phyloP scores from a whole-genome alignment of 2,888 invertebrate genomes.

The Stomorhina lunata region DNA sequence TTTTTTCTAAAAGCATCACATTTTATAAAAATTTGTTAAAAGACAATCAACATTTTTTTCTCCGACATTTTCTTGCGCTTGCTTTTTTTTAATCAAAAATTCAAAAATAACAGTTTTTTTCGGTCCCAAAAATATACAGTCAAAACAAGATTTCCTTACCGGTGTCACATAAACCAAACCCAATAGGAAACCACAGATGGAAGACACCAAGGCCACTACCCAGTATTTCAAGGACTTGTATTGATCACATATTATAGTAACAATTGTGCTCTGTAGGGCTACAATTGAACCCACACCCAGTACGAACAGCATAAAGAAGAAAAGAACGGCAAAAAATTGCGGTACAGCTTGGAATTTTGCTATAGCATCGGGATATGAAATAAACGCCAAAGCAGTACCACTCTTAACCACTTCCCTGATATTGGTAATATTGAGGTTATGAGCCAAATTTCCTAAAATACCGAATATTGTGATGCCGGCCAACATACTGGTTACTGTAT shows the following conservation, averaged over 20 bases:
- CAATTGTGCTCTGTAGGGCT: conserved; percentile 85
- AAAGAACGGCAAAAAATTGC: conserved; percentile 90
- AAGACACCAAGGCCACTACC: conserved; percentile 82
- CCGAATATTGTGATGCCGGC: conserved; percentile 91
- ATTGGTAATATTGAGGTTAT: conserved; percentile 82
- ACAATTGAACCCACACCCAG: conserved; percentile 88
- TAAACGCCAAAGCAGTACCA: conserved; percentile 89
- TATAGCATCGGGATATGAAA: conserved; percentile 91
- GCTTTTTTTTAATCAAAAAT: too few species aligned
- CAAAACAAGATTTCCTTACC: too few species aligned
- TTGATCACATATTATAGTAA: conserved; percentile 85
- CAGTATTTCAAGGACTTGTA: conserved; percentile 83
- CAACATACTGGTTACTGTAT: conserved; percentile 88
- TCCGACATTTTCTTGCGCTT: too few species aligned
- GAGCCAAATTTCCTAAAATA: conserved; percentile 88
- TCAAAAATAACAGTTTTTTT: too few species aligned
- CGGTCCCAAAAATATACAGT: too few species aligned
- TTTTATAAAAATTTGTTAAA: too few species aligned
- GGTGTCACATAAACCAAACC: conserved; percentile 90
- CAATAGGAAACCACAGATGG: conserved; percentile 82
- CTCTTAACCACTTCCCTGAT: conserved; percentile 85
- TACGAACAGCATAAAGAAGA: conserved; percentile 90
- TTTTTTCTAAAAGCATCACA: too few species aligned
- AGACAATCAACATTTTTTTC: too few species aligned
- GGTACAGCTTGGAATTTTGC: conserved; percentile 86